phyloP scores from a whole-genome alignment of 2,113 vertebrate genomes.

The Aldabrachelys gigantea region DNA sequence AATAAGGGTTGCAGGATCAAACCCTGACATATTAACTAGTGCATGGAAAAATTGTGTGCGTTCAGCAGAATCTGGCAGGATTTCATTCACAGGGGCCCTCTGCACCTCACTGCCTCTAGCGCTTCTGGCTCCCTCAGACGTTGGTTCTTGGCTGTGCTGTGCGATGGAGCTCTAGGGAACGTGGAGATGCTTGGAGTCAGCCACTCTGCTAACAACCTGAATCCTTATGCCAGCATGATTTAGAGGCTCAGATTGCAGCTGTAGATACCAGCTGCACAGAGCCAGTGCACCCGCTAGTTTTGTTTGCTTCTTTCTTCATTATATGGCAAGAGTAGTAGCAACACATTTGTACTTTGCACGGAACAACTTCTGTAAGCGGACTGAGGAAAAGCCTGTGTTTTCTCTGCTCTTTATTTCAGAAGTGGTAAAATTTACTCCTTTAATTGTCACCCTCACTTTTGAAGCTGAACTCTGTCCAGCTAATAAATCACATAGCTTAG shows the following conservation, averaged over 20 bases:
- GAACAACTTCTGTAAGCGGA: background rate
- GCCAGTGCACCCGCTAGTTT: background rate
- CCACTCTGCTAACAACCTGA: background rate
- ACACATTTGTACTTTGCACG: background rate
- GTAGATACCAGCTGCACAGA: background rate
- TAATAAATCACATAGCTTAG: background rate
- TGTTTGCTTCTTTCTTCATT: background rate
- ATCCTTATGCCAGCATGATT: background rate
- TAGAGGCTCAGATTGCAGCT: background rate
- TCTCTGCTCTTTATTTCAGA: background rate
- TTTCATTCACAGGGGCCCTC: background rate
- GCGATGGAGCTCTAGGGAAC: background rate
- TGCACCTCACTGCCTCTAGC: background rate
- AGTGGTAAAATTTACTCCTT: background rate
- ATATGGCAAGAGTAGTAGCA: background rate
- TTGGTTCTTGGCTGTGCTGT: background rate
- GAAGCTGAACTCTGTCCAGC: background rate
- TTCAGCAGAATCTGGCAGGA: background rate
- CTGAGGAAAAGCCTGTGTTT: background rate
- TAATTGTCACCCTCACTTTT: rapidly evolving
- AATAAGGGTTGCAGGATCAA: background rate
- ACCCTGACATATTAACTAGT: background rate
- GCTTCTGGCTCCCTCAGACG: background rate
- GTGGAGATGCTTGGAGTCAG: background rate
- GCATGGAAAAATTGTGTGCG: background rate